Base-by-base conservation (phyloP, 2,888 invertebrate species). In the Rotaria sp. region DNA sequence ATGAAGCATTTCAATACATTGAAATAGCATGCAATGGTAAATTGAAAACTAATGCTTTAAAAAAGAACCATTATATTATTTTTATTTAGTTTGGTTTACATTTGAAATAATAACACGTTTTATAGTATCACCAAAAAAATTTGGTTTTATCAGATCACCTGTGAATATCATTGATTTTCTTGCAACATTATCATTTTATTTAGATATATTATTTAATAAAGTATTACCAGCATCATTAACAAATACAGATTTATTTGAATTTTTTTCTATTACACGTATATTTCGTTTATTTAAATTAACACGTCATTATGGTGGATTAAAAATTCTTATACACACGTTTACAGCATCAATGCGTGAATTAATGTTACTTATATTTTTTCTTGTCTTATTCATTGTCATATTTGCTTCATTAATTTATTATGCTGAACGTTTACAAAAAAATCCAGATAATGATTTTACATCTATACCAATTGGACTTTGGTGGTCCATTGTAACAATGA, bases 401-500 rank as follows among this genome's bases (percentile, higher is more conserved):
- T 97, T 97, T 91, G 96, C 96, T 84, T 96, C 96, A 89, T 93
- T 97, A 85, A 95, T 97, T 55, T 97, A 96, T 91, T 97, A 96
- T 90, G 96, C 97, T 35, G 97, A 97, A 92, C 94, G 96, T 89
- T 96, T 97, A 90, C 93, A 96, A 94, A 94, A 95, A 89, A 97
- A 97, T 92, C 96, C 96, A 18, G 94, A 95, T 89, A 97, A 97
- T 92, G 95, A 96, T 92, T 97, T 97, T 93, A 95, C 95, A 91
- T 95, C 95, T 90, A 96, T 96, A 89, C 96, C 96, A 0, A 93
- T 95, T 87, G 96, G 96, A 15, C 92, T 97, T 75, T 97, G 96
- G 96, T 96, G 96, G 96, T 96, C 96, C 45, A 95, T 97, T 88
- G 96, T 97, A 74, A 97, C 96, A 88, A 97, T 98, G 94, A 96